Evolutionary conservation across 2,888 invertebrate species (phyloP).

Genomic region (Troglohyphantes excavatus): DNA sequence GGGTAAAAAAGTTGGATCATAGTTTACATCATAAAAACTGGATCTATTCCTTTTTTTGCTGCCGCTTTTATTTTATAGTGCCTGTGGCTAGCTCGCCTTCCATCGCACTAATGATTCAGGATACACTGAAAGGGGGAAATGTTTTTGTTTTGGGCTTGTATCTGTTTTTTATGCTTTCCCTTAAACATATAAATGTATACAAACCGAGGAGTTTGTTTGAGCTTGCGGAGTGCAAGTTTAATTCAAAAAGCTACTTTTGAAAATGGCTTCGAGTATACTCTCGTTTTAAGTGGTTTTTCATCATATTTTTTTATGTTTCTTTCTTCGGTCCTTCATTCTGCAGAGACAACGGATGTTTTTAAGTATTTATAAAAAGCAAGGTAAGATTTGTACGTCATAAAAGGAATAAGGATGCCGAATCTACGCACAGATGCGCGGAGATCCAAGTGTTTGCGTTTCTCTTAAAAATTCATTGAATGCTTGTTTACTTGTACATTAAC

Average conservation of each 20-base stretch:
- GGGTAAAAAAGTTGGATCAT: slow-evolving; percentile 49
- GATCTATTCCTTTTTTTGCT: neutral
- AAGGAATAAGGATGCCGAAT: neutral
- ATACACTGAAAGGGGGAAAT: slow-evolving; percentile 29
- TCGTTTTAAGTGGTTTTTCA: slow-evolving; percentile 65
- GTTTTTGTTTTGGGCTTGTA: slow-evolving; percentile 66
- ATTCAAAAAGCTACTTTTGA: slow-evolving; percentile 74
- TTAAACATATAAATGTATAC: slow-evolving; percentile 57
- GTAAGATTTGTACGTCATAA: neutral
- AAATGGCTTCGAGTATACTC: slow-evolving; percentile 65
- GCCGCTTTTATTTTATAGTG: slow-evolving; percentile 35
- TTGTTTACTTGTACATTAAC: neutral
- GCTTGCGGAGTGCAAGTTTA: slow-evolving; percentile 60
- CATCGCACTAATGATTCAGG: slow-evolving; percentile 68
- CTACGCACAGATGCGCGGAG: neutral
- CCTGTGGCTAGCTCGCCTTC: slow-evolving; percentile 61
- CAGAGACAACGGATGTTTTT: slow-evolving; percentile 37
- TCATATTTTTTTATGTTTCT: slow-evolving; percentile 42
- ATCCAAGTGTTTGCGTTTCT: slow-evolving; percentile 31
- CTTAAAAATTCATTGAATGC: neutral
- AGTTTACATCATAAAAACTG: slow-evolving; percentile 71
- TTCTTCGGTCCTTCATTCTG: slow-evolving; percentile 10
- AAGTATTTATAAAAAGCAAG: slow-evolving; percentile 20
- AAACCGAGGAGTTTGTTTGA: slow-evolving; percentile 59
- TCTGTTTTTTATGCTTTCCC: slow-evolving; percentile 16